Percentiles rank a stretch among this genome's conserved stretches.
Conservation (phyloP, 2,113 vertebrate species). For the Neogale vison region DNA sequence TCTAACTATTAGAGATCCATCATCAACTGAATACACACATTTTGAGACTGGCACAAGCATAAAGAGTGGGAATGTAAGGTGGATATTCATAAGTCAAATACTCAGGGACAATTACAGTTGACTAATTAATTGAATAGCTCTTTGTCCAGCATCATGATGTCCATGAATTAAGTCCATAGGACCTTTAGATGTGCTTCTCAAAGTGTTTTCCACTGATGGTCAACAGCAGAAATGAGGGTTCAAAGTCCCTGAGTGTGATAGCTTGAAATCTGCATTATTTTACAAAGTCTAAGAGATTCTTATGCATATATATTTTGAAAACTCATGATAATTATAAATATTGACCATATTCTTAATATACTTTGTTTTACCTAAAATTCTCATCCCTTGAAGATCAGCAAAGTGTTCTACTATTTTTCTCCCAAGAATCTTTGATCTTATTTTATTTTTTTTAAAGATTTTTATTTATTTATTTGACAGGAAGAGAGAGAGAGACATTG, state of each 20-base stretch:
- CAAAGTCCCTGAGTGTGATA: not conserved
- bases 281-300: not conserved
- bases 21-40: not conserved
- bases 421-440: not conserved
- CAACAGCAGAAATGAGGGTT: not conserved
- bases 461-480: too few species aligned
- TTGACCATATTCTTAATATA: not conserved
- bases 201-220: not conserved
- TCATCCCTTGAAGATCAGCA: not conserved
- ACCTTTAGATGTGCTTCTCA: not conserved
- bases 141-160: not conserved
- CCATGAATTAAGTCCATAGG: not conserved
- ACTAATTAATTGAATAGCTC: not conserved
- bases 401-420: not conserved
- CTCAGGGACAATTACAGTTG: not conserved
- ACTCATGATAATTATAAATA: not conserved
- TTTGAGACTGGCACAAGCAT: not conserved
- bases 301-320: not conserved
- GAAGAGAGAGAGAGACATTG: too few species aligned
- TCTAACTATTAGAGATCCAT: not conserved
- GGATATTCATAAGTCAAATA: not conserved
- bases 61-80: not conserved
- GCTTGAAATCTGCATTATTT: not conserved
- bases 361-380: not conserved
- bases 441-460: not conserved